A percentile compares a stretch with the other conserved stretches of the same genome.
These are phyloP conservation scores for Calliopum simillimum DNA, from an alignment of 2,888 invertebrate species.

Conservation along the genomic window DNA sequence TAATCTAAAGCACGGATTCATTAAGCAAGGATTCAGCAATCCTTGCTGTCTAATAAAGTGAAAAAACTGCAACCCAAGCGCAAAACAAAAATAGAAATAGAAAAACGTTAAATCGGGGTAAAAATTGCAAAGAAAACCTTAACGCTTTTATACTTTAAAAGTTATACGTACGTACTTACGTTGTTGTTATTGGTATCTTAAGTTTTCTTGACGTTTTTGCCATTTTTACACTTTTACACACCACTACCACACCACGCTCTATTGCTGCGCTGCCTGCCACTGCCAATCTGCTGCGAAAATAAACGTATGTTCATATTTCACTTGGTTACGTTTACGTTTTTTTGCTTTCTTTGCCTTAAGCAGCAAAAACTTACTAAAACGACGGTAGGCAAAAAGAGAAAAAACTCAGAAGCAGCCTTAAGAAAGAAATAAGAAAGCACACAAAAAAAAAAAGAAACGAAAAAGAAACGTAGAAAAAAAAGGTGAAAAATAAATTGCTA, in stretches of 20 bases:
- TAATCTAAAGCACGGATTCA: conserved; percentile 11
- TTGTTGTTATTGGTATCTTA: too few relatives aligned
- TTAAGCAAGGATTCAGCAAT: not conserved
- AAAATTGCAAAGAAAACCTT: conserved; percentile 3
- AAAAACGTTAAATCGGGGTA: conserved; percentile 7
- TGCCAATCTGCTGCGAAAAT: not conserved
- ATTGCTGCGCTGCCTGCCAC: not conserved
- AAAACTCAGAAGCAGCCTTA: not conserved
- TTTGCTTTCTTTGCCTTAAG: not conserved
- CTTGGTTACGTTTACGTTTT: not conserved
- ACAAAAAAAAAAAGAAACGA: conserved; percentile 16
- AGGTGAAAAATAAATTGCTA: conserved; percentile 38
- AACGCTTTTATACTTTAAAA: too few relatives aligned
- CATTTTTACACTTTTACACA: too few relatives aligned
- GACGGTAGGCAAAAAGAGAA: not conserved
- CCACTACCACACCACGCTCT: too few relatives aligned
- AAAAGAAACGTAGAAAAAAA: conserved; percentile 13
- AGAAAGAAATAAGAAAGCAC: not conserved
- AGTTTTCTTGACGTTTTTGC: too few relatives aligned
- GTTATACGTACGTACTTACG: too few relatives aligned
- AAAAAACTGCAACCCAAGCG: conserved; percentile 11
- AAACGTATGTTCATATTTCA: conserved; percentile 7
- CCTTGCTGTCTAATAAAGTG: not conserved
- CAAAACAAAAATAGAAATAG: conserved; percentile 7
- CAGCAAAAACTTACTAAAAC: not conserved